These are phyloP conservation scores for Oncopeltus fasciatus DNA, from an alignment of 1,140 invertebrate genomes.

Conservation along the genomic window DNA sequence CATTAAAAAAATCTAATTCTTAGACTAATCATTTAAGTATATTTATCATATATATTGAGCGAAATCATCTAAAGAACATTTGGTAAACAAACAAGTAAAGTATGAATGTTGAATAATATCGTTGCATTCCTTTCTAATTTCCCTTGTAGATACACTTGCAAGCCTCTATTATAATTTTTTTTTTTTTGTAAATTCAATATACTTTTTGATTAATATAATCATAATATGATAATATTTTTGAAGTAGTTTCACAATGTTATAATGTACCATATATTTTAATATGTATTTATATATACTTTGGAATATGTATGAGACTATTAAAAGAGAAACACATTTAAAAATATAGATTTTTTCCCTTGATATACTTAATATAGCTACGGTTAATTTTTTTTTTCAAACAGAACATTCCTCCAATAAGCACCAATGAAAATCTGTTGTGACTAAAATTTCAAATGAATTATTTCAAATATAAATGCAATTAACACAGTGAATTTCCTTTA, in stretches of 20 bases:
- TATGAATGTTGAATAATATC: slow-evolving; percentile 6
- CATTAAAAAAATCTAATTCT: slow-evolving; percentile 16
- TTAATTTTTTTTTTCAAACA: neutral
- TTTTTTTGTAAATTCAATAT: no score
- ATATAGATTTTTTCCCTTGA: neutral
- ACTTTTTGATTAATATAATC: no score
- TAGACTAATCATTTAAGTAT: slow-evolving; percentile 15
- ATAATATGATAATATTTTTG: no score
- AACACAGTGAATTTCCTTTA: no score
- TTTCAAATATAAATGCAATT: no score
- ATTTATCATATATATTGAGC: slow-evolving; percentile 18
- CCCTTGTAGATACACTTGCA: neutral
- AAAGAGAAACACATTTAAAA: neutral
- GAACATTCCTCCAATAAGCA: neutral
- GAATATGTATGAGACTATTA: neutral
- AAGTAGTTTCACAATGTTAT: no score
- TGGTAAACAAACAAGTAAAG: slow-evolving; percentile 1
- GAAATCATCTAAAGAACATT: slow-evolving; percentile 9
- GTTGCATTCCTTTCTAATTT: neutral
- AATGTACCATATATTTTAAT: no score
- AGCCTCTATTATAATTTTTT: no score
- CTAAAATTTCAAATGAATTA: neutral
- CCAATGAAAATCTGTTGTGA: neutral
- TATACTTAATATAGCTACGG: neutral
- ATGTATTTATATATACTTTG: no score